phyloP scores from a whole-genome alignment of 2,888 invertebrate species.

The Acanthosepion esculentum region DNA sequence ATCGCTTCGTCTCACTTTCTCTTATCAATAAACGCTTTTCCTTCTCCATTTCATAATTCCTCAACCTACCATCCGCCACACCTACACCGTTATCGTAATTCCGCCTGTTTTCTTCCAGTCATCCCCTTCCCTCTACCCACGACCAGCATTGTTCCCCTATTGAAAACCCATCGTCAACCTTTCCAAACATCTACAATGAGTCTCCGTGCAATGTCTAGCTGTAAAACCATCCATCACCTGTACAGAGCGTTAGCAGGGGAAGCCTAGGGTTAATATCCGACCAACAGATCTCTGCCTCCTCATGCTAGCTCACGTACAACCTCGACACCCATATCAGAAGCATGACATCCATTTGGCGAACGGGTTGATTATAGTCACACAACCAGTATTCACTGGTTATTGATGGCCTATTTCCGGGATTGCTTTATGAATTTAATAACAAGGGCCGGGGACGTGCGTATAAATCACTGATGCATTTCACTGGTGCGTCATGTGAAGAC shows the following conservation, averaged over 20 bases:
- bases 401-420: neutral
- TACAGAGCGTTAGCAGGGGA: neutral
- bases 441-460: neutral
- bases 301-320: neutral
- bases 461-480: slow-evolving; percentile 21
- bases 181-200: slow-evolving; percentile 20
- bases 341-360: neutral
- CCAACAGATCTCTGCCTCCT: neutral
- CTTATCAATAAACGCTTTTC: neutral
- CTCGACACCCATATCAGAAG: neutral
- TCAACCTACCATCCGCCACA: neutral
- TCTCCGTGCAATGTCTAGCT: neutral
- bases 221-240: neutral
- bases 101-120: neutral
- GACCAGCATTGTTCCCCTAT: too few species aligned
- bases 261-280: neutral
- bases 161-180: neutral
- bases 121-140: neutral
- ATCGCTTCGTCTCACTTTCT: neutral
- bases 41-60: neutral
- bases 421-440: slow-evolving; percentile 33
- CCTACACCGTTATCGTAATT: neutral
- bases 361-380: neutral
- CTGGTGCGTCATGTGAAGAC: neutral
- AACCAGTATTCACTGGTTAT: slow-evolving; percentile 4